These are phyloP conservation scores for Mesorhabditis belari DNA, from an alignment of 2,888 invertebrate genomes.

Conservation along the genomic window DNA sequence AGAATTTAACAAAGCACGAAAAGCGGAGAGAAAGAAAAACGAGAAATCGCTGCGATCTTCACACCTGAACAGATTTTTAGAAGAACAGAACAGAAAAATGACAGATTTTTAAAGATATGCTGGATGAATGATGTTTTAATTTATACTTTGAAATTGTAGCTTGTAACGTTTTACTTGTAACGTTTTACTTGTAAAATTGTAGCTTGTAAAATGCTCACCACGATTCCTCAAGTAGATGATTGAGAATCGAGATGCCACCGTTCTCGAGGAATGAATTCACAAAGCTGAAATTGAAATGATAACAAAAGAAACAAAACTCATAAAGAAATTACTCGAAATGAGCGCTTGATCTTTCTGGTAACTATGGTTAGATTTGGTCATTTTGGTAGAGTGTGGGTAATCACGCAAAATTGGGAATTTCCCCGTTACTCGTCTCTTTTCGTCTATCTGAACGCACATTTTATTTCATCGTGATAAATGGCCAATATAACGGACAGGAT, in stretches of 20 bases:
- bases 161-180: no score
- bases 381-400: constrained; percentile 4
- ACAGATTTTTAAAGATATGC: no score
- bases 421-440: constrained; percentile 7
- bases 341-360: constrained; percentile 3
- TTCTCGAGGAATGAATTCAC: constrained; percentile 34
- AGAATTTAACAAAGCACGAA: constrained; percentile 47
- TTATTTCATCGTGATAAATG: no score
- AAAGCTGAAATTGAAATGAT: constrained; percentile 27
- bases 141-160: no score
- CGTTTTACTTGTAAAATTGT: no score
- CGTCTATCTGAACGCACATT: no score
- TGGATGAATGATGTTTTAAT: no score
- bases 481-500: no score
- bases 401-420: background rate
- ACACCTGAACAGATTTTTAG: constrained; percentile 11
- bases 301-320: background rate
- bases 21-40: constrained; percentile 38
- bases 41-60: constrained; percentile 23
- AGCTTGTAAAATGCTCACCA: background rate
- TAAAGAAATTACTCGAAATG: background rate
- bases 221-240: constrained; percentile 17
- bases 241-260: constrained; percentile 32
- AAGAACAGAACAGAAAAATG: background rate
- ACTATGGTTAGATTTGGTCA: constrained; percentile 10